Evolutionary conservation across 2,888 invertebrate genomes (phyloP), one percentile per base, ranked within the genome.

Genomic region (Fissipunctia ypsillon): DNA sequence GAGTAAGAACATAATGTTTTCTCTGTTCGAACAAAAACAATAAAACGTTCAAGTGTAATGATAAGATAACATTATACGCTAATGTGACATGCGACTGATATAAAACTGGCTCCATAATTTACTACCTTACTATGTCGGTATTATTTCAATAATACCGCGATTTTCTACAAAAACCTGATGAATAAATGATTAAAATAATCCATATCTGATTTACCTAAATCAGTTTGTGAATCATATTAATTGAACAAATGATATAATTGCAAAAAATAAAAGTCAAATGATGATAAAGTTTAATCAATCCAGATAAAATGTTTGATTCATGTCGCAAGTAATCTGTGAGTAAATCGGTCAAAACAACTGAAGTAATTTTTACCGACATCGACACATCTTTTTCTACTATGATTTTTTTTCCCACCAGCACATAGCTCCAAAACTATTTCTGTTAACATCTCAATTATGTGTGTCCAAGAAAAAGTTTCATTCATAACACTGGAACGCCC

Each of bases 1-100:
- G 48, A 76, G 9, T 56, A 50, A 66, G 25, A 72, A 71, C 6
- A 85, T 74, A 85, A 71, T 63, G 48, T 64, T 70, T 64, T 52
- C 65, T 54, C 66, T 81, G 78, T 84, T 80, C 28, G 19, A 67
- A 73, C 61, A 48, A 71, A 74, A 76, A 86, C 81, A 85, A 85
- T 78, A 73, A 82, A 76, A 77, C 76, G 67, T 86, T 85, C 65
- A 84, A 75, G 52, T 54, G 25, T 64, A 66, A 54, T 76, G 87
- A 86, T 86, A 86, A 86, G 87, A 86, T 86, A 82, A 80, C 52
- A 64, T 77, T 56, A 67, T 70, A 57, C 9, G 56, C 31, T 73
- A 76, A 69, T 80, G 63, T 41, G 68, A 61, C 63, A 76, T 54
- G 56, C 61, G 68, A 41, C 41, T 71, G 56, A 71, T 78, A 69